Base-by-base conservation (phyloP, 2,113 vertebrate species). In the Symphodus melops region DNA sequence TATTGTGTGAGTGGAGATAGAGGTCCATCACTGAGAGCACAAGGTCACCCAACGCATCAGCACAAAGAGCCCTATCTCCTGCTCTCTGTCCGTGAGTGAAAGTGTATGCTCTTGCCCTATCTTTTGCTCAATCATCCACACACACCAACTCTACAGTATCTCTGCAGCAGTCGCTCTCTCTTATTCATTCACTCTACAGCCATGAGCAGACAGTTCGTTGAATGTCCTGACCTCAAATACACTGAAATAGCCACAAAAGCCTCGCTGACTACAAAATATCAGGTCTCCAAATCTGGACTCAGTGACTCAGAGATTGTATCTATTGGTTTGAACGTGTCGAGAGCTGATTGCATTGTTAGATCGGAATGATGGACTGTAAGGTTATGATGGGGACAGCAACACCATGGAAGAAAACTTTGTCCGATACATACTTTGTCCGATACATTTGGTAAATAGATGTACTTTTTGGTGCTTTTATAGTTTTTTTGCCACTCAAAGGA, bases 31-130 rank as follows among this genome's bases (percentile, higher is more conserved):
- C 80, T 59, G 79, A 89, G 80, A 89, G 87, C 52, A 58, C 89
- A 92, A 92, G 91, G 90, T 92, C 89, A 92, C 79, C 28, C 25
- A 86, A 90, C 83, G 88, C 84, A 90, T 84, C 80, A 80, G 79
- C 86, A 88, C 87, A 91, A 88, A 89, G 85, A 79, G 78, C 53
- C 67, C 84, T 86, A 88, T 91, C 88, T 90, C 69, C 68, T 2
- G 20, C 82, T 81, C 82, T 85, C 83, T 83, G 83, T 80, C 71
- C 36, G 16, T 70, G 71, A 70, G 67, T 77, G 51, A 74, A 63
- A 56, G 78, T 74, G 65, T 67, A 54, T 51, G 25, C 75, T 51
- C 65, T 75, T 71, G 81, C 59, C 80, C 54, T 89, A 75, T 72
- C 14, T 68, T 71, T 58, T 37, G 72, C 83, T 77, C 17, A 8